These are phyloP conservation scores for Rhopalosiphum nymphaeae DNA, from an alignment of 2,888 invertebrate species.

Conservation along the genomic window DNA sequence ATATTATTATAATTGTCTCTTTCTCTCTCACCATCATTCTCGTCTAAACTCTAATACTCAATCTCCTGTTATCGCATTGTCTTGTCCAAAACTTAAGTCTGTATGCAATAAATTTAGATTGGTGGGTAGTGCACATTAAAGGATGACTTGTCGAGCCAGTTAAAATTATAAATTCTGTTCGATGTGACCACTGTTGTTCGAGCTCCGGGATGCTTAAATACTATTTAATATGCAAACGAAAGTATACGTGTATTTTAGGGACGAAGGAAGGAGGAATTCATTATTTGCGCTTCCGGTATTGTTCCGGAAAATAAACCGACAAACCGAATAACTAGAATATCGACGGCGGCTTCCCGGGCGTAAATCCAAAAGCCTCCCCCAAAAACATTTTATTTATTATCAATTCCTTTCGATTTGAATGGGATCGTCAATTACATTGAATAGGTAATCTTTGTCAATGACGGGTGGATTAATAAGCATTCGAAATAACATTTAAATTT, in stretches of 20 bases:
- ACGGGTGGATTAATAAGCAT: background rate
- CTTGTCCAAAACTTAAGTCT: background rate
- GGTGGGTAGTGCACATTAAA: slow-evolving; percentile 19
- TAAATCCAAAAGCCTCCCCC: slow-evolving; percentile 10
- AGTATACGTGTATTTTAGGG: slow-evolving; percentile 35
- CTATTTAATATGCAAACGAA: slow-evolving; percentile 60
- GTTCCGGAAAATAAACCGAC: slow-evolving; percentile 39
- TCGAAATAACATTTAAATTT: background rate
- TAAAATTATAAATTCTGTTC: slow-evolving; percentile 57
- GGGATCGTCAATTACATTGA: background rate
- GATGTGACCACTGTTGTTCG: slow-evolving; percentile 41
- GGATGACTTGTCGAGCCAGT: background rate
- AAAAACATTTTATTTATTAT: background rate
- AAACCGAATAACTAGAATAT: slow-evolving; percentile 42
- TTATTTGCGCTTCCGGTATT: slow-evolving; percentile 54
- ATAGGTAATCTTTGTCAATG: background rate
- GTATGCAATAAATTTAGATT: slow-evolving; percentile 44
- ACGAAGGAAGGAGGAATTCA: slow-evolving; percentile 27
- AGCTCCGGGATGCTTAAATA: slow-evolving; percentile 46
- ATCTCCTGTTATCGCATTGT: background rate
- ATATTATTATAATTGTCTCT: background rate
- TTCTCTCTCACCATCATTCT: background rate
- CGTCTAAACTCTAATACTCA: background rate
- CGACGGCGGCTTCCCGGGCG: background rate
- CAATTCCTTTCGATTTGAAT: background rate